Evolutionary conservation across 2,113 vertebrate genomes (phyloP), one percentile per base, ranked within the genome.

Genomic region (Cinclus cinclus): DNA sequence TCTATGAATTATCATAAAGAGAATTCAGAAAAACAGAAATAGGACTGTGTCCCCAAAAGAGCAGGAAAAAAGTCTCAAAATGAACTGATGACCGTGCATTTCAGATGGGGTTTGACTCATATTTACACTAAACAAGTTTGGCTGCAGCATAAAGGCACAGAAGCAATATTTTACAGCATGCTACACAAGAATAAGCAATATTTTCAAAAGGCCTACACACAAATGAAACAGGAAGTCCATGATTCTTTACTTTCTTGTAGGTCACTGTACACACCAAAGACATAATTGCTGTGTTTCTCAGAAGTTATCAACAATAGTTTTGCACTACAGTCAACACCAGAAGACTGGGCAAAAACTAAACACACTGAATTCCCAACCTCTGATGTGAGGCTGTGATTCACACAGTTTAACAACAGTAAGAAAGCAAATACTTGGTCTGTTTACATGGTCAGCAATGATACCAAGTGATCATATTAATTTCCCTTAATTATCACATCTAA

Each of bases 321-420:
- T 42, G 17, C 30, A 63, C 18, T 44, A 44, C 7, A 68, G 33
- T 15, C 46, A 44, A 23, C 5, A 7, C 18, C 35, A 19, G 13
- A 58, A n/a, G 33, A 58, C n/a, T n/a, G 18, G 4, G 28, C 16
- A 62, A 83, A 64, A 80, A 11, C 33, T 21, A 24, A 28, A 2
- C 6, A 33, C 10, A 27, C 24, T 50, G 22, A 80, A 63, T 76
- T 60, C 31, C 53, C n/a, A 59, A 1, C 1, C 0, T 0, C 6
- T 52, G 13, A 15, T 11, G 13, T 7, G 10, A 78, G 11, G 12
- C 3, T 77, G 37, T 5, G 7, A 21, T 41, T 64, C 12, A 7
- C 25, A 59, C 25, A 68, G 27, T 37, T 37, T 11, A 55, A 53
- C 14, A 52, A 55, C 10, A 49, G 8, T 13, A 21, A 55, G 27